Conservation (phyloP, 2,113 vertebrate genomes). For the Motacilla tschutschensis region DNA sequence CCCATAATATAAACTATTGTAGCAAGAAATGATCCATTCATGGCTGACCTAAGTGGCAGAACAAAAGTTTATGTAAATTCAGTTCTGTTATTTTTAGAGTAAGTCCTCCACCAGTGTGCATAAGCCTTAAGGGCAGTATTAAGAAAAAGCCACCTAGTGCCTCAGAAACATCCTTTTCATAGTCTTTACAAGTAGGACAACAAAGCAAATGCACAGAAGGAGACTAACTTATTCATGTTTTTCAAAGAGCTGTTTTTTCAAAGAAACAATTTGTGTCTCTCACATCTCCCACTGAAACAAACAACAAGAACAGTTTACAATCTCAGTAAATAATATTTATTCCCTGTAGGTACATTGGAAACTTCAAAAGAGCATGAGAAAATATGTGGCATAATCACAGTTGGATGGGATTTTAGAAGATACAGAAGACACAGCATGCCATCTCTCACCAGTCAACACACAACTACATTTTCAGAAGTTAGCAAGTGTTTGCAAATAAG, state of each 20-base stretch:
- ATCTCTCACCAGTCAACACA: not conserved
- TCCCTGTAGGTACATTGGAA: not conserved
- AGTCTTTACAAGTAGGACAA: not conserved
- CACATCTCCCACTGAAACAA: not conserved
- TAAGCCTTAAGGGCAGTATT: not conserved
- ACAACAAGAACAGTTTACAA: not conserved
- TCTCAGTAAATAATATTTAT: slow-evolving; percentile 12
- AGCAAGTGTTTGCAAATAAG: not conserved
- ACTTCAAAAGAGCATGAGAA: not conserved
- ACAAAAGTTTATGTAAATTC: slow-evolving; percentile 2
- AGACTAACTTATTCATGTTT: not conserved
- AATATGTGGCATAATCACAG: not conserved
- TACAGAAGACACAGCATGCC: not conserved
- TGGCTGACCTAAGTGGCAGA: not conserved
- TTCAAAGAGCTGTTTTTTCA: slow-evolving; percentile 18
- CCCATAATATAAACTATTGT: not conserved
- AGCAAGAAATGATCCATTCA: not conserved
- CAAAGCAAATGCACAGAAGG: not conserved
- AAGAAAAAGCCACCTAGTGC: not conserved
- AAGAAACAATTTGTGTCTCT: slow-evolving; percentile 15
- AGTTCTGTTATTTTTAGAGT: slow-evolving; percentile 1
- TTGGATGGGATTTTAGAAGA: not conserved
- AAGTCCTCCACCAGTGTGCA: not conserved
- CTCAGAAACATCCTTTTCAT: not conserved
- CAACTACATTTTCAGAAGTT: not conserved